These are phyloP conservation scores for Scolopax mira DNA, from an alignment of 2,113 vertebrate genomes.

Conservation along the genomic window DNA sequence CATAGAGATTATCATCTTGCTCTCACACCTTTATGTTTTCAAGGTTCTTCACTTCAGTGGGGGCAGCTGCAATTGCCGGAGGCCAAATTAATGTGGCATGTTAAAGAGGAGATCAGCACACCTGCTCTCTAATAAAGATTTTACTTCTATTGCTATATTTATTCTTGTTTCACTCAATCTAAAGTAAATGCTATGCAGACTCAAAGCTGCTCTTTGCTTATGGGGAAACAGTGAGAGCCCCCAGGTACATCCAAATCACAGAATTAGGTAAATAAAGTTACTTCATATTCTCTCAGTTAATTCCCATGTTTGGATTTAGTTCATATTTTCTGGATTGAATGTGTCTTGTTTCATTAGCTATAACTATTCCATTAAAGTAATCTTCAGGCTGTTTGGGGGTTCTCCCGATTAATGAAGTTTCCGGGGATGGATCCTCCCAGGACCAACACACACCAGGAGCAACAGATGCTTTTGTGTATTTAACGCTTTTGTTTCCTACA, in stretches of 20 bases:
- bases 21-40: background rate
- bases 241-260: slow-evolving; percentile 10
- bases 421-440: slow-evolving; percentile 8
- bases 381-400: background rate
- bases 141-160: slow-evolving; percentile 44
- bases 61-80: slow-evolving; percentile 39
- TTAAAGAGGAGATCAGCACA: slow-evolving; percentile 20
- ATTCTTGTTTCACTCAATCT: background rate
- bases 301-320: slow-evolving; percentile 30
- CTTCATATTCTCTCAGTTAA: slow-evolving; percentile 53
- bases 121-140: slow-evolving; percentile 43
- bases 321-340: background rate
- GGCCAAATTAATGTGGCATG: slow-evolving; percentile 24
- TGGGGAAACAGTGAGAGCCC: background rate
- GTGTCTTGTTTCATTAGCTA: slow-evolving; percentile 26
- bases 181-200: background rate
- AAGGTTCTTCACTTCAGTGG: background rate
- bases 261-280: slow-evolving; percentile 49
- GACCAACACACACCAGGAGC: background rate
- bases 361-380: slow-evolving; percentile 25
- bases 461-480: background rate
- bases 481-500: background rate
- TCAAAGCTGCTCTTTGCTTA: slow-evolving; percentile 26
- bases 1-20: background rate
- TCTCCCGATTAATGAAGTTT: slow-evolving; percentile 8